A percentile compares a stretch with the other conserved stretches of the same genome.
These are phyloP conservation scores for Homarus americanus DNA, from an alignment of 1,140 invertebrate species.

Conservation along the genomic window DNA sequence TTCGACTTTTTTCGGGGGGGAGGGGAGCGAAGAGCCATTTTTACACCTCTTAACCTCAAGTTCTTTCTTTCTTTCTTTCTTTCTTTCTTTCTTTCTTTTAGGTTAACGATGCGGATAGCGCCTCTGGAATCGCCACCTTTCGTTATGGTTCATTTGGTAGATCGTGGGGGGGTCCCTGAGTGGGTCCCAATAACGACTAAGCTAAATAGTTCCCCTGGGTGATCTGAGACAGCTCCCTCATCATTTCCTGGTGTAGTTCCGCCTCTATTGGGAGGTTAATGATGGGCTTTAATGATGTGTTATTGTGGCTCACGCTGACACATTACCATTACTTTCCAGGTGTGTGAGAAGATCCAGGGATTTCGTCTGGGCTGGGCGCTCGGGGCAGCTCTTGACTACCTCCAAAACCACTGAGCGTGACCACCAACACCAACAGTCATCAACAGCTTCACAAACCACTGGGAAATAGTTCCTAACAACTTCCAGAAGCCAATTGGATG, in stretches of 20 bases:
- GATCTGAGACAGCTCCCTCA: neutral
- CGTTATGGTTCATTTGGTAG: neutral
- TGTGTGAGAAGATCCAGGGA: conserved; percentile 65
- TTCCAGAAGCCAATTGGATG: too few relatives aligned
- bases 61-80: neutral
- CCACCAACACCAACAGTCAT: neutral
- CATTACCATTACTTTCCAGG: conserved; percentile 7
- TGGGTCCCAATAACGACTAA: neutral
- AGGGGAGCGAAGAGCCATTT: too few relatives aligned
- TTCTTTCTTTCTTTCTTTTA: neutral
- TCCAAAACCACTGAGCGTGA: conserved; percentile 61
- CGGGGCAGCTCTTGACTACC: conserved; percentile 57
- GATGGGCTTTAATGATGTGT: neutral
- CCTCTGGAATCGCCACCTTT: neutral
- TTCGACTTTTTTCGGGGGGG: too few relatives aligned
- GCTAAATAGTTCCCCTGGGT: neutral
- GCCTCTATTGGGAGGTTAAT: too few relatives aligned
- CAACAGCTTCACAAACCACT: neutral
- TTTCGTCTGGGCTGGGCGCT: conserved; percentile 57
- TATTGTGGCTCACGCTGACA: neutral
- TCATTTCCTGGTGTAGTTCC: too few relatives aligned
- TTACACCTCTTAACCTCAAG: too few relatives aligned
- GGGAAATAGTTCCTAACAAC: too few relatives aligned
- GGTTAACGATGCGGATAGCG: neutral
- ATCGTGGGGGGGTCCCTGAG: neutral